phyloP scores from a whole-genome alignment of 2,113 vertebrate genomes.

The Sclerurus mexicanus region DNA sequence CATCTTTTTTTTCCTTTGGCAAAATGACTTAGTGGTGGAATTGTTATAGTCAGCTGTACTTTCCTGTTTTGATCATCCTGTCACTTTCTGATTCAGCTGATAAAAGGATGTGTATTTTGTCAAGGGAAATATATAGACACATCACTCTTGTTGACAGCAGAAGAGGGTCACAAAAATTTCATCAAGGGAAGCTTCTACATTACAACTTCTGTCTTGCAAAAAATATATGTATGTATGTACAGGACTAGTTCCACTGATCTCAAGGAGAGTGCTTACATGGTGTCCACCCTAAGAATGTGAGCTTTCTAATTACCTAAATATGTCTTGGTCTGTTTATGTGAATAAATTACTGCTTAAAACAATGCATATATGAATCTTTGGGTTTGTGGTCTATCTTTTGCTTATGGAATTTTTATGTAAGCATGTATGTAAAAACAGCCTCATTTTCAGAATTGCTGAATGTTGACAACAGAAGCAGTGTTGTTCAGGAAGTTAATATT shows the following conservation, averaged over 20 bases:
- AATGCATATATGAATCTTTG: not conserved
- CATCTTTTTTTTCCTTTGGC: conserved; percentile 51
- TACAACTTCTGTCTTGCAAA: conserved; percentile 1
- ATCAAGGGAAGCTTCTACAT: conserved; percentile 32
- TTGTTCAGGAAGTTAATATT: not conserved
- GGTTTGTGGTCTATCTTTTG: not conserved
- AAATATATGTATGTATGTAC: not conserved
- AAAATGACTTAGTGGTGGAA: conserved; percentile 37
- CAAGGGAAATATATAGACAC: conserved; percentile 43
- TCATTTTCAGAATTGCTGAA: not conserved
- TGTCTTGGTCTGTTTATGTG: not conserved
- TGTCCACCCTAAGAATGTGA: not conserved
- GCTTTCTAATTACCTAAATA: not conserved
- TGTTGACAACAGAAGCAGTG: not conserved
- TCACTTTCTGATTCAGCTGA: conserved; percentile 51
- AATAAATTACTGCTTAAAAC: not conserved
- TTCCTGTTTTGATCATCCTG: conserved; percentile 63
- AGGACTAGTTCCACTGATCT: not conserved
- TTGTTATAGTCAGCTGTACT: conserved; percentile 59
- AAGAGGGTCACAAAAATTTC: conserved; percentile 63
- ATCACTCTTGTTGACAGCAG: conserved; percentile 49
- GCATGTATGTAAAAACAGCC: not conserved
- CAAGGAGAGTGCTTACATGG: not conserved
- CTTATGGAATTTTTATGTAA: not conserved
- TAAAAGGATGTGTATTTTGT: conserved; percentile 61